Evolutionary conservation across 2,113 vertebrate genomes (phyloP), one percentile per base, ranked within the genome.

Genomic region (Pachyramphus minor): DNA sequence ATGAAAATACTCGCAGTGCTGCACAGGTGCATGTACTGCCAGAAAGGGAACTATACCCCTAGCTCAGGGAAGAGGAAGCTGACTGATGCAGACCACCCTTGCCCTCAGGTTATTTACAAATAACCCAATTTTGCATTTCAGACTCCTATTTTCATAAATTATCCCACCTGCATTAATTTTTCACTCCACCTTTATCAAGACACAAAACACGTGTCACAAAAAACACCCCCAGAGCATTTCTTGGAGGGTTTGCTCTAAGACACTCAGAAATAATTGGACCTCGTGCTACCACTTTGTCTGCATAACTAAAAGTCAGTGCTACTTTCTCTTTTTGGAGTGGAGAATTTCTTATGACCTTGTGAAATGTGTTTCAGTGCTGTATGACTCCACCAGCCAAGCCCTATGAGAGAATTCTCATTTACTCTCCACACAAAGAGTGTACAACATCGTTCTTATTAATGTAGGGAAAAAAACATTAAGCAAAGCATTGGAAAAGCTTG

Each of bases 381-480:
- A 45, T 1, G 4, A 21, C 12, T 84, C 47, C 31, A 60, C 31
- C 58, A 28, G 49, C n/a, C 59, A 66, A 90, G 64, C 21, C 24
- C 71, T 23, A 5, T 7, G 19, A 83, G 64, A 93, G 94, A 88
- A 92, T 77, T 81, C 72, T 49, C 33, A 78, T 92, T 90, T 92
- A 80, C 53, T 67, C 53, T 22, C 47, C 55, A 88, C 45, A 28
- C 82, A 75, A 92, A 59, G 41, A 42, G 30, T 5, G 18, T 25
- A 44, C 35, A 89, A 67, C 52, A 72, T 90, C 83, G 41, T 67
- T 83, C 75, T 90, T 83, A 90, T 84, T 92, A 92, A 92, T 64
- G 69, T 53, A 80, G 52, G 63, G 63, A 69, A 67, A 69, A 67
- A 87, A 94, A 44, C 35, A 86, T 86, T 77, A 89, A 63, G 72